phyloP scores from a whole-genome alignment of 2,113 vertebrate genomes.

The Colossoma macropomum region DNA sequence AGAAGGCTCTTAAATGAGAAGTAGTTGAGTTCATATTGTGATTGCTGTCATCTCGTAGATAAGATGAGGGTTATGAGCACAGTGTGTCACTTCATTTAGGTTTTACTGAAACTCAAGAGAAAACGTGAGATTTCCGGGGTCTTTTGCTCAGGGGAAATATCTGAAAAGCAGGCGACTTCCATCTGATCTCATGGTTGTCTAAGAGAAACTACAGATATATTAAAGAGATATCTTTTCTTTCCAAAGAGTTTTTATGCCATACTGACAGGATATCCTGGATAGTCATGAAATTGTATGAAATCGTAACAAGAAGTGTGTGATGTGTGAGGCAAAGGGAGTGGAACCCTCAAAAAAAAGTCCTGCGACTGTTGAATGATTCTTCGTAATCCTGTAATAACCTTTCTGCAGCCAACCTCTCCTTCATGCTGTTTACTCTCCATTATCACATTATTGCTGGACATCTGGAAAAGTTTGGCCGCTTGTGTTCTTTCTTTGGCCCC shows the following conservation, averaged over 20 bases:
- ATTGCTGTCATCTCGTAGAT: too few relatives aligned
- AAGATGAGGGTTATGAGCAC: background rate
- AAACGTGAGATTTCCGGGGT: too few relatives aligned
- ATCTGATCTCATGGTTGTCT: too few relatives aligned
- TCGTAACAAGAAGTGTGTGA: conserved; percentile 31
- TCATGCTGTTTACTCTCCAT: conserved; percentile 59
- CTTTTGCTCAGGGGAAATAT: too few relatives aligned
- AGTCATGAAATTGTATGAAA: conserved; percentile 47
- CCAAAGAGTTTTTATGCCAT: background rate
- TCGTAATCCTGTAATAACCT: conserved; percentile 68
- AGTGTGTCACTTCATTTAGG: too few relatives aligned
- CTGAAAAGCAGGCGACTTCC: too few relatives aligned
- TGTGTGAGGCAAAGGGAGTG: background rate
- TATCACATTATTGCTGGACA: conserved; percentile 70
- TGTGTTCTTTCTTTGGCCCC: conserved; percentile 61
- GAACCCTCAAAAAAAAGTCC: conserved; percentile 44
- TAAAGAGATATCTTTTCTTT: too few relatives aligned
- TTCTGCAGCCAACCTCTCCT: conserved; percentile 51
- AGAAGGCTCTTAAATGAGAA: too few relatives aligned
- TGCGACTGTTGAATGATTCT: conserved; percentile 57
- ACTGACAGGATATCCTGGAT: conserved; percentile 65
- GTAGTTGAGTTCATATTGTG: too few relatives aligned
- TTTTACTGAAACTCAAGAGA: too few relatives aligned
- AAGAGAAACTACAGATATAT: too few relatives aligned
- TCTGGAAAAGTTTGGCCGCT: conserved; percentile 75